Conservation (phyloP, 64 coral and sea anemone species). For the Actinia tenebrosa region DNA sequence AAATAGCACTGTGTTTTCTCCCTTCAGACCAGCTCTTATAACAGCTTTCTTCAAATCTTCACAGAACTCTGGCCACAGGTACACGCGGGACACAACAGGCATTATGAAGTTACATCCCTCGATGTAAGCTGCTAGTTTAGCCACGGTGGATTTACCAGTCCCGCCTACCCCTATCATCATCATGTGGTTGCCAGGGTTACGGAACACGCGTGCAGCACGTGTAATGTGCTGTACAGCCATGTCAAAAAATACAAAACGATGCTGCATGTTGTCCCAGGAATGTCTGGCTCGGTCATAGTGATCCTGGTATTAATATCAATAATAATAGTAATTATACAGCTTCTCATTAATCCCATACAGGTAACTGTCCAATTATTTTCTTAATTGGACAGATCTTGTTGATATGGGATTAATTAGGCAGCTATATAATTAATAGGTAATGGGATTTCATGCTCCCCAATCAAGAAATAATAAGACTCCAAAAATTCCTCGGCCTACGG, state of each 20-base stretch:
- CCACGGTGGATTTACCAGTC: constrained; percentile 88
- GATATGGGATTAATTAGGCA: no score
- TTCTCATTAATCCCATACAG: no score
- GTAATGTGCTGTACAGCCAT: constrained; percentile 91
- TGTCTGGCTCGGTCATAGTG: constrained; percentile 80
- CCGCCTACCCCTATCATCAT: constrained; percentile 90
- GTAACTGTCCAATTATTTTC: no score
- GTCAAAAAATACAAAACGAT: constrained; percentile 94
- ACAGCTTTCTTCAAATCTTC: constrained; percentile 85
- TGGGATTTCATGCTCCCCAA: no score
- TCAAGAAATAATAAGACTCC: no score
- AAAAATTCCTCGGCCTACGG: no score
- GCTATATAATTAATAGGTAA: no score
- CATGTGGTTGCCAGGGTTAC: constrained; percentile 80
- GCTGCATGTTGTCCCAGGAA: constrained; percentile 73
- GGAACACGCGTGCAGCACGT: constrained; percentile 92
- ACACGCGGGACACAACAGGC: constrained; percentile 55
- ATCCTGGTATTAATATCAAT: constrained; percentile 36
- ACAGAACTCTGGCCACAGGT: constrained; percentile 67
- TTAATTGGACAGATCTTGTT: no score
- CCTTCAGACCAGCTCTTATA: constrained; percentile 66
- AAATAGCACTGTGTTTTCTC: constrained; percentile 72
- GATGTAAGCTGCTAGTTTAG: constrained; percentile 85
- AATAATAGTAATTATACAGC: no score
- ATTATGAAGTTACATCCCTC: constrained; percentile 75